phyloP scores from a whole-genome alignment of 2,888 invertebrate genomes.

The Lottia scabra region DNA sequence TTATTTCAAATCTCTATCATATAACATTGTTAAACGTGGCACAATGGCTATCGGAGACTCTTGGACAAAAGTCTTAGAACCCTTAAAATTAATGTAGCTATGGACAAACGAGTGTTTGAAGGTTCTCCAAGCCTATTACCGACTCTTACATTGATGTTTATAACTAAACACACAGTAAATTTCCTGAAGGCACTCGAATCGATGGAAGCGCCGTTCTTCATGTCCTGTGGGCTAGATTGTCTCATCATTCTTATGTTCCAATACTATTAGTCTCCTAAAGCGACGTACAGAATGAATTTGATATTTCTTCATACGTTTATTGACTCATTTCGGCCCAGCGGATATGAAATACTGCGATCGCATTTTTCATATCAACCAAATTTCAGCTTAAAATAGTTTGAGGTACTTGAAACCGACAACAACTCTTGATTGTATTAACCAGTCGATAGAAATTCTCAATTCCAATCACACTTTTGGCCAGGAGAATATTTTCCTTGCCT shows the following conservation, averaged over 20 bases:
- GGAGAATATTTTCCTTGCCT: slow-evolving; percentile 33
- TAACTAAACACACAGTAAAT: slow-evolving; percentile 12
- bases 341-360: slow-evolving; percentile 25
- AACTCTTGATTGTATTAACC: slow-evolving; percentile 27
- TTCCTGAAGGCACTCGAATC: slow-evolving; percentile 15
- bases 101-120: background rate
- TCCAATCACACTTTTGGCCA: slow-evolving; percentile 32
- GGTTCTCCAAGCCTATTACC: slow-evolving; percentile 10
- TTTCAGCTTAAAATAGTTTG: slow-evolving; percentile 32
- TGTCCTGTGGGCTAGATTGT: background rate
- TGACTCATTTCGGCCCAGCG: slow-evolving; percentile 26
- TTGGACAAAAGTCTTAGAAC: slow-evolving; percentile 12
- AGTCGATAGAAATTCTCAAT: slow-evolving; percentile 32
- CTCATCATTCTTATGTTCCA: slow-evolving; percentile 1
- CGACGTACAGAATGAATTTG: slow-evolving; percentile 22
- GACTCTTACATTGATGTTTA: slow-evolving; percentile 14
- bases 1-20: slow-evolving; percentile 14
- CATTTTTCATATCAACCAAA: slow-evolving; percentile 21
- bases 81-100: slow-evolving; percentile 21
- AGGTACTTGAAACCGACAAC: slow-evolving; percentile 8
- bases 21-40: slow-evolving; percentile 7
- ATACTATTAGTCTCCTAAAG: slow-evolving; percentile 25
- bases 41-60: slow-evolving; percentile 5
- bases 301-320: slow-evolving; percentile 24
- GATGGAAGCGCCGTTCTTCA: background rate